Percentiles rank a stretch among this genome's conserved stretches.
Conservation (phyloP, 2,888 invertebrate species). For the Pyrrhosoma nymphula region DNA sequence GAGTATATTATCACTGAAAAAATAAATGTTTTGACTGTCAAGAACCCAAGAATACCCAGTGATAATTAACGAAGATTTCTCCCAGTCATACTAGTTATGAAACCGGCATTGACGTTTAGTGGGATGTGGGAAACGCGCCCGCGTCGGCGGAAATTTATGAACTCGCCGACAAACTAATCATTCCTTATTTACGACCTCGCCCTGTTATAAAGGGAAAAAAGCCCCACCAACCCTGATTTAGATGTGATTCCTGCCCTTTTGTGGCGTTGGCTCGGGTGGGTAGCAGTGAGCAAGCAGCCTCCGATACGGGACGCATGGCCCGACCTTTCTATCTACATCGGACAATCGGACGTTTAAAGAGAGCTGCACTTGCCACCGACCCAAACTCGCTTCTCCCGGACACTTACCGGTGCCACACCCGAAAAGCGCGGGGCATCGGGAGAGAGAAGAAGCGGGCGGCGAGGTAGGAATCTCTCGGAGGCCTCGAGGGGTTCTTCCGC, state of each 20-base stretch:
- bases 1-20: neutral
- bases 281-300: neutral
- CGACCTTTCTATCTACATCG: neutral
- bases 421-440: too few relatives aligned
- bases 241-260: neutral
- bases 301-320: neutral
- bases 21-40: too few relatives aligned
- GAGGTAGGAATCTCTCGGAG: neutral
- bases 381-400: neutral
- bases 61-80: neutral
- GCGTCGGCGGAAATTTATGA: neutral
- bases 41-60: neutral
- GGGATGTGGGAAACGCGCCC: neutral
- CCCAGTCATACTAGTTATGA: neutral
- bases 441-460: too few relatives aligned
- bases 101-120: neutral
- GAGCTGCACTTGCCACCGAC: neutral
- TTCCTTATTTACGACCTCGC: neutral
- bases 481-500: too few relatives aligned
- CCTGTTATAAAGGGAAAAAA: neutral
- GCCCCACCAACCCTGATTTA: neutral
- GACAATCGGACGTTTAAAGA: neutral
- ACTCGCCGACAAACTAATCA: neutral
- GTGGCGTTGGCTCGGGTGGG: neutral
- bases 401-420: neutral